Evolutionary conservation across 2,113 vertebrate genomes (phyloP).

Genomic region (Chaetorhynchus papuensis): DNA sequence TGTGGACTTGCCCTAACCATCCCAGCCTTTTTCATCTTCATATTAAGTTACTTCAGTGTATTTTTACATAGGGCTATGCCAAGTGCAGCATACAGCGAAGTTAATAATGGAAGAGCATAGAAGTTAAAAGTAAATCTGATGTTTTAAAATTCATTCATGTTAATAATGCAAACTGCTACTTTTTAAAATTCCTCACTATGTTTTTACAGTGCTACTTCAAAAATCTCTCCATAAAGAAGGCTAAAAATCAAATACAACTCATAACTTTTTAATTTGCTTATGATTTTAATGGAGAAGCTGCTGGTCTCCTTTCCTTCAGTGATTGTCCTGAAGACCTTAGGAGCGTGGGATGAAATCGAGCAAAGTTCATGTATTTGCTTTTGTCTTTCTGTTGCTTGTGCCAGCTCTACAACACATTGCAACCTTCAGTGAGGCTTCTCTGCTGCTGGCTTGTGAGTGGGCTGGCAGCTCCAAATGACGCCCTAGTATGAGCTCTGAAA

Average conservation of each 20-base stretch:
- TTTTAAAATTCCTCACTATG: not conserved
- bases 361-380: not conserved
- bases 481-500: not conserved
- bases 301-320: not conserved
- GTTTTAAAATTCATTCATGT: slow-evolving; percentile 8
- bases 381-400: not conserved
- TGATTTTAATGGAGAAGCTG: not conserved
- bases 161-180: slow-evolving; percentile 22
- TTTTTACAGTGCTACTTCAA: not conserved
- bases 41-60: not conserved
- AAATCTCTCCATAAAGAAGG: not conserved
- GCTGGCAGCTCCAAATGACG: not conserved
- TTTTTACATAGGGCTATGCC: not conserved
- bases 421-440: not conserved
- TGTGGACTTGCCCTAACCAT: not conserved
- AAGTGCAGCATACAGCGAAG: not conserved
- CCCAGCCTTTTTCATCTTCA: not conserved
- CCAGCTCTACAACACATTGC: not conserved
- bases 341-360: not conserved
- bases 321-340: not conserved
- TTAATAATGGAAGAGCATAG: slow-evolving; percentile 36
- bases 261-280: not conserved
- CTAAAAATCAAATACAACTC: not conserved
- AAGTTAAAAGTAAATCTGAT: slow-evolving; percentile 16
- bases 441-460: not conserved